Evolutionary conservation across 2,113 vertebrate genomes (phyloP).

Genomic region (Spilogale gracilis): DNA sequence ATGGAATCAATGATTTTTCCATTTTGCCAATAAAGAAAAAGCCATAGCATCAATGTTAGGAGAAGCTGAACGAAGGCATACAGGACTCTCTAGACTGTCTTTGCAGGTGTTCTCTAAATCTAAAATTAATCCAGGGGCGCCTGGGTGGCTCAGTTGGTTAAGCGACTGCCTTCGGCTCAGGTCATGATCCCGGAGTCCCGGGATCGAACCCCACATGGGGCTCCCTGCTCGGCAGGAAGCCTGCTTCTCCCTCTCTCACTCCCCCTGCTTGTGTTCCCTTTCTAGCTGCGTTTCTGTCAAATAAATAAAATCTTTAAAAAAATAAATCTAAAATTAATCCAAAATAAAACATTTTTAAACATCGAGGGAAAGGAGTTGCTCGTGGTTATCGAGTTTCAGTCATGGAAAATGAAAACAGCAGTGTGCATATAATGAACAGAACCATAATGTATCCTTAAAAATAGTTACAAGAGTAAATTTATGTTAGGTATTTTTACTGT

Average conservation of each 20-base stretch:
- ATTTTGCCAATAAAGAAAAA: constrained; percentile 16
- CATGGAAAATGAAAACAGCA: background rate
- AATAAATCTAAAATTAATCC: background rate
- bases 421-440: background rate
- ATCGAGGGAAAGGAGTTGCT: background rate
- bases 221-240: too few species aligned
- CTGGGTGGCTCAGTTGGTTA: too few species aligned
- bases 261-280: too few species aligned
- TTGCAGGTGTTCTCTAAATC: background rate
- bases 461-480: background rate
- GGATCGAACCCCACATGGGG: too few species aligned
- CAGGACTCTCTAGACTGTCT: background rate
- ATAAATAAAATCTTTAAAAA: background rate
- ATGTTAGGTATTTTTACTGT: background rate
- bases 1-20: background rate
- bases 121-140: background rate
- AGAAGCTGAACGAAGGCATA: background rate
- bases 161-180: too few species aligned
- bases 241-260: too few species aligned
- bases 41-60: background rate
- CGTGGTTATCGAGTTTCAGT: background rate
- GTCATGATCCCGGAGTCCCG: too few species aligned
- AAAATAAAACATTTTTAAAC: background rate
- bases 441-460: background rate
- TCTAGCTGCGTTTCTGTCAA: too few species aligned